A percentile compares a stretch with the other conserved stretches of the same genome.
phyloP scores from a whole-genome alignment of 2,113 vertebrate species.

The Hylia prasina region DNA sequence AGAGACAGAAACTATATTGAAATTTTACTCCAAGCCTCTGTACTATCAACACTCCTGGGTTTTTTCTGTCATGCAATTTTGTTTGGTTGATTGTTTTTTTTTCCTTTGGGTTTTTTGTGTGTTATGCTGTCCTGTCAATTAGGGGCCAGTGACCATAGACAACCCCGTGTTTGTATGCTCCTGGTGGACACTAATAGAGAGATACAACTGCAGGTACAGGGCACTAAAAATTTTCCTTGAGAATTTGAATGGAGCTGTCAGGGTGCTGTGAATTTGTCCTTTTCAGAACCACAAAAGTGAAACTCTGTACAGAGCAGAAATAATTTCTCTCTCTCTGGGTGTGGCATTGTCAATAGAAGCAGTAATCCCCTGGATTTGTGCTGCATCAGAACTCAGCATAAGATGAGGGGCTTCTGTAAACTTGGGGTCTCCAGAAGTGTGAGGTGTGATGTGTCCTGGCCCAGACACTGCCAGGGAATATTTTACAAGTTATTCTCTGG shows the following conservation, averaged over 20 bases:
- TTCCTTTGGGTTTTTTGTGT: neutral
- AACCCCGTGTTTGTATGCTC: neutral
- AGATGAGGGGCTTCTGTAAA: neutral
- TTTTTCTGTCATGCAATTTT: neutral
- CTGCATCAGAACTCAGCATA: neutral
- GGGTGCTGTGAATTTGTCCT: neutral
- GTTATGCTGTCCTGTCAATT: rapidly evolving
- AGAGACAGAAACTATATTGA: neutral
- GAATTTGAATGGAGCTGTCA: neutral
- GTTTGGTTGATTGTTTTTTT: neutral
- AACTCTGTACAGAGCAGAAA: neutral
- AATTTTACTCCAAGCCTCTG: neutral
- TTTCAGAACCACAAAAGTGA: neutral
- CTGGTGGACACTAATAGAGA: neutral
- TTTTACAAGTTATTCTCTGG: neutral
- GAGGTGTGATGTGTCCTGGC: neutral
- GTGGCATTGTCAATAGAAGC: neutral
- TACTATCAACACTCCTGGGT: rapidly evolving
- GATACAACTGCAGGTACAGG: neutral
- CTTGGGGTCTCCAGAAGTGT: neutral
- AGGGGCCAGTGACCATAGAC: neutral
- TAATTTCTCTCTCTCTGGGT: neutral
- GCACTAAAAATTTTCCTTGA: neutral
- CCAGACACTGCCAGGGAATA: neutral
- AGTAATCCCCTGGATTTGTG: neutral